Conservation (phyloP, 1,140 invertebrate species). For the Pararge aegeria region DNA sequence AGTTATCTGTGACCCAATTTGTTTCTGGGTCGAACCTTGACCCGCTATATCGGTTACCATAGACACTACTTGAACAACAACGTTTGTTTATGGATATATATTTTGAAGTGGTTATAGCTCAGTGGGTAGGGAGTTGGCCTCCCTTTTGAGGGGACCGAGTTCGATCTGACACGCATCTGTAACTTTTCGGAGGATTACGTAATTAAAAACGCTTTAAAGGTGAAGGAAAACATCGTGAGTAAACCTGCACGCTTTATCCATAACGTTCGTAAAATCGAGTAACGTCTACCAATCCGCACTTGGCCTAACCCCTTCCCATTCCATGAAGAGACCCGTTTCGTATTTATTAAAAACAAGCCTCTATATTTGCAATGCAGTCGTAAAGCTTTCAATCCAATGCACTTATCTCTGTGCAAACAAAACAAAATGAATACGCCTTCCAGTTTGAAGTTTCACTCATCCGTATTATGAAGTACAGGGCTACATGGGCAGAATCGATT, state of each 20-base stretch:
- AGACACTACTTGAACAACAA: conserved; percentile 20
- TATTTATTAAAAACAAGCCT: too few relatives aligned
- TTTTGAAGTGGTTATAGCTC: background rate
- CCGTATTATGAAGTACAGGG: background rate
- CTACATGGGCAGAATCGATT: background rate
- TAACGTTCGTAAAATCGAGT: too few relatives aligned
- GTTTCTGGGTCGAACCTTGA: conserved; percentile 20
- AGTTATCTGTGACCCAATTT: conserved; percentile 20
- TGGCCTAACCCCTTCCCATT: too few relatives aligned
- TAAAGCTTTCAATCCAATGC: conserved; percentile 1
- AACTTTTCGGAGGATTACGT: too few relatives aligned
- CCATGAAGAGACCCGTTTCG: too few relatives aligned
- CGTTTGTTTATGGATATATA: background rate
- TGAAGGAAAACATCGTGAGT: too few relatives aligned
- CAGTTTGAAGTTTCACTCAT: background rate
- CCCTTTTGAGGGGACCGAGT: too few relatives aligned
- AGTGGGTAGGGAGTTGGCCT: too few relatives aligned
- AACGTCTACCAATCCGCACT: too few relatives aligned
- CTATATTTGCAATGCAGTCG: background rate
- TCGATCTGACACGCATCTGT: too few relatives aligned
- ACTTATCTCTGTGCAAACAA: background rate
- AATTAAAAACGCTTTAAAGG: too few relatives aligned
- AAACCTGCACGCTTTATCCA: too few relatives aligned
- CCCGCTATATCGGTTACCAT: conserved; percentile 20
- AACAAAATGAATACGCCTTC: background rate